Percentiles rank a stretch among this genome's conserved stretches.
Evolutionary conservation across 2,113 vertebrate genomes (phyloP).

Genomic region (Corythoichthys intestinalis): DNA sequence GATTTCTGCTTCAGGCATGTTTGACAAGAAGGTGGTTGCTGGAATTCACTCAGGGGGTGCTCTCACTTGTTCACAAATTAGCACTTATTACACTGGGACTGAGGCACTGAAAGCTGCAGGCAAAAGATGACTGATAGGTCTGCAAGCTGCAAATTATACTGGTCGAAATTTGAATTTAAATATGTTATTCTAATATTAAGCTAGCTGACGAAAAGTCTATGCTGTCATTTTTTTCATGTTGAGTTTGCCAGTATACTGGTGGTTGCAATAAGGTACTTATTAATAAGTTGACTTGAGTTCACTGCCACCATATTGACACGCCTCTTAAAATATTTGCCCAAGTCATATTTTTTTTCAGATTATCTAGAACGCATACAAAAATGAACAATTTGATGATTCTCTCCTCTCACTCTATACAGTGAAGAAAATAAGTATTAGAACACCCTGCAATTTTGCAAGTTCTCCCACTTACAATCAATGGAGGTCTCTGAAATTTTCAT

Average conservation of each 20-base stretch:
- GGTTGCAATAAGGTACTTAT: neutral
- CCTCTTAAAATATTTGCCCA: no score
- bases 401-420: no score
- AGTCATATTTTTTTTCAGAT: no score
- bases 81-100: conserved; percentile 29
- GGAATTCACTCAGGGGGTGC: conserved; percentile 42
- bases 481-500: no score
- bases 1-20: conserved; percentile 58
- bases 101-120: conserved; percentile 17
- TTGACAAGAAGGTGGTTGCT: conserved; percentile 43
- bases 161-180: neutral
- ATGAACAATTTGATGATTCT: no score
- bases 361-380: no score
- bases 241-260: neutral
- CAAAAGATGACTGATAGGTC: conserved; percentile 2
- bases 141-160: neutral
- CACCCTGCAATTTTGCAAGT: no score
- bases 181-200: neutral
- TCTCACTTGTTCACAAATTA: conserved; percentile 55
- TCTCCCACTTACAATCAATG: no score
- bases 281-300: neutral
- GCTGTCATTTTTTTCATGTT: neutral
- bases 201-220: neutral
- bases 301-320: neutral
- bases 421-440: no score